Evolutionary conservation across 2,888 invertebrate genomes (phyloP).

Genomic region (Polymixis lichenea): DNA sequence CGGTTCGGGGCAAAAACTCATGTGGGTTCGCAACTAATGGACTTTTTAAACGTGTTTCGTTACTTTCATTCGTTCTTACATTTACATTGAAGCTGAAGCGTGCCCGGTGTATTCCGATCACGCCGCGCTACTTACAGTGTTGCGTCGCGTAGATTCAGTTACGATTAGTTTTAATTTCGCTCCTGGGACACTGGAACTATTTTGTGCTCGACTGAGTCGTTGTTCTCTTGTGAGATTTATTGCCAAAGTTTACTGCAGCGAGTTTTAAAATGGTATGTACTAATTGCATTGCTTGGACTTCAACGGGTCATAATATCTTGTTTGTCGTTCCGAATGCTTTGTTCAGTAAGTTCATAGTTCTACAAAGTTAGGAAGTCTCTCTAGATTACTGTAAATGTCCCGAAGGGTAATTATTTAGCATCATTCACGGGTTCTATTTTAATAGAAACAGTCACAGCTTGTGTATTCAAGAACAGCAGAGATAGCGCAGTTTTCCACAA

Average conservation of each 20-base stretch:
- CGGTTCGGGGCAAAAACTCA: constrained; percentile 74
- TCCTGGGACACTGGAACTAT: constrained; percentile 73
- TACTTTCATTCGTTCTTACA: constrained; percentile 65
- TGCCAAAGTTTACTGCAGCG: constrained; percentile 68
- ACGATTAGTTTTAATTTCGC: constrained; percentile 80
- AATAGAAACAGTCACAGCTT: constrained; percentile 67
- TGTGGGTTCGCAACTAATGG: constrained; percentile 74
- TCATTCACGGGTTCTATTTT: constrained; percentile 53
- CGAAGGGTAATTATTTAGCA: constrained; percentile 40
- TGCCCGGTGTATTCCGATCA: constrained; percentile 73
- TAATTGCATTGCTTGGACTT: constrained; percentile 49
- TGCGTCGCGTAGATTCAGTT: constrained; percentile 68
- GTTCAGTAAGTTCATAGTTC: neutral
- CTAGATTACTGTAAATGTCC: neutral
- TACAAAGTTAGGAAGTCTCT: neutral
- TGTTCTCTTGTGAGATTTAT: constrained; percentile 71
- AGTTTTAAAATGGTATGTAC: constrained; percentile 59
- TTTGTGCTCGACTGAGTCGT: constrained; percentile 60
- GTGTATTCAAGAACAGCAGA: constrained; percentile 77
- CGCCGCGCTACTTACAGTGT: constrained; percentile 70
- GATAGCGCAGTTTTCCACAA: constrained; percentile 75
- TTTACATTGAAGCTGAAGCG: constrained; percentile 61
- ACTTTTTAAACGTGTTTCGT: constrained; percentile 76
- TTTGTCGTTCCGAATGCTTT: constrained; percentile 1
- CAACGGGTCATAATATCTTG: constrained; percentile 17